These are phyloP conservation scores for Procavia capensis DNA, from an alignment of 2,113 vertebrate species.

Conservation along the genomic window DNA sequence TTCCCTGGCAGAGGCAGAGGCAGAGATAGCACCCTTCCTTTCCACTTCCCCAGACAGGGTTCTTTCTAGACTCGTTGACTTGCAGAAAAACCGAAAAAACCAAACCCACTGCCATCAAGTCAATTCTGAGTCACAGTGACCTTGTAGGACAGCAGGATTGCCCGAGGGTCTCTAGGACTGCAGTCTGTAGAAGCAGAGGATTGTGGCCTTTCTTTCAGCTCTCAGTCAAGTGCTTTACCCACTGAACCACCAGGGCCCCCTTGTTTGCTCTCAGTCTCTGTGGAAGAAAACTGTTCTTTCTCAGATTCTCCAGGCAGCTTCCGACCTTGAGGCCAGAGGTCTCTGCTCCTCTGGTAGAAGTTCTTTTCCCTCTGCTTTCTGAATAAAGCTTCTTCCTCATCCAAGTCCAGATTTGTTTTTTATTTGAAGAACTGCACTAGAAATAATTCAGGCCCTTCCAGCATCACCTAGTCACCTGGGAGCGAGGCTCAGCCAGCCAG, in stretches of 20 bases:
- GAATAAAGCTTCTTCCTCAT: not conserved
- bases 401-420: not conserved
- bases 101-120: not conserved
- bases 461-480: not conserved
- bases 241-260: not conserved
- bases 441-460: conserved; percentile 17
- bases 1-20: not conserved
- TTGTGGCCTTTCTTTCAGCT: not conserved
- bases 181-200: not conserved
- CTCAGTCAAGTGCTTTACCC: not conserved
- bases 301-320: not conserved
- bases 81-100: not conserved
- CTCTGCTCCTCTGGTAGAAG: not conserved
- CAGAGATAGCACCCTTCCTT: not conserved
- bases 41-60: not conserved
- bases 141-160: not conserved
- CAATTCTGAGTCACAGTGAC: not conserved
- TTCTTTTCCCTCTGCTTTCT: not conserved
- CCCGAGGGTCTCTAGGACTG: no score
- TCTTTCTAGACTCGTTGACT: not conserved
- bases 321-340: not conserved
- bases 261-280: not conserved
- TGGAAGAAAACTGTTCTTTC: not conserved
- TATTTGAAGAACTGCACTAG: not conserved
- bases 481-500: not conserved